phyloP scores from a whole-genome alignment of 2,113 vertebrate genomes.

The Nyctibius bracteatus region DNA sequence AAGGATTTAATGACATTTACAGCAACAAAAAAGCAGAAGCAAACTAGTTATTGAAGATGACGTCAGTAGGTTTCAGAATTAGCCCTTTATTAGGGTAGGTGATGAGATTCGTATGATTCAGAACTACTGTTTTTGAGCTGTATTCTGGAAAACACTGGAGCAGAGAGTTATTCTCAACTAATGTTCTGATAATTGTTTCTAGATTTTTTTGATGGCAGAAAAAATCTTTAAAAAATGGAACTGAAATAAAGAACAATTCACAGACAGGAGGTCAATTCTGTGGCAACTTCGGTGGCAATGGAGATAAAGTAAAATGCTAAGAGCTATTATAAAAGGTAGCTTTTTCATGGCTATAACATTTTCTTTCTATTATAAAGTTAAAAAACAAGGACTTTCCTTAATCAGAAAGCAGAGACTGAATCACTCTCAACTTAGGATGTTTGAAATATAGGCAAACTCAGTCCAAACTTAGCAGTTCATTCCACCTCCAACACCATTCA shows the following conservation, averaged over 20 bases:
- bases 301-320: neutral
- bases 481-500: neutral
- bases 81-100: neutral
- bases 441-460: neutral
- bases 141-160: neutral
- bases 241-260: neutral
- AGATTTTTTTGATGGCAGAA: neutral
- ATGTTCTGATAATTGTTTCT: neutral
- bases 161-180: neutral
- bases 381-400: neutral
- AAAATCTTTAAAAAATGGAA: neutral
- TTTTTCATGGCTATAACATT: neutral
- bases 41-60: neutral
- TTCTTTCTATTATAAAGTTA: neutral
- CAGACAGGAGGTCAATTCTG: neutral
- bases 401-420: neutral
- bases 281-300: neutral
- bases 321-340: neutral
- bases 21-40: neutral
- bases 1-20: neutral
- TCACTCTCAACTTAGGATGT: neutral
- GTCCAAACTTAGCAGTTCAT: neutral
- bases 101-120: neutral
- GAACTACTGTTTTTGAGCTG: neutral
- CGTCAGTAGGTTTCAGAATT: neutral